phyloP scores from a whole-genome alignment of 2,113 vertebrate genomes.

The Chascanopsetta lugubris region DNA sequence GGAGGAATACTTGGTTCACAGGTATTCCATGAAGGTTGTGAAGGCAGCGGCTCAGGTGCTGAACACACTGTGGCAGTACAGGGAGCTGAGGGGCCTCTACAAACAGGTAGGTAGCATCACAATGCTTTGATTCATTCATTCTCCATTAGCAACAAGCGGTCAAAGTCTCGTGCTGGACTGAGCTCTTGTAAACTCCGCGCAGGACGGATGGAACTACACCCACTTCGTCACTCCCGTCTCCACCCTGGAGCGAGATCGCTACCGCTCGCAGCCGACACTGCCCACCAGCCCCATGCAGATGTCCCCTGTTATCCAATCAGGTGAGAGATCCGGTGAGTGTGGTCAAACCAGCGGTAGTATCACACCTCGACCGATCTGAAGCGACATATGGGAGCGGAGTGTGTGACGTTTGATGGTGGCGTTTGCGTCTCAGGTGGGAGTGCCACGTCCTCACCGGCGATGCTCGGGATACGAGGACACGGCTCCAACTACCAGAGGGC shows the following conservation, averaged over 20 bases:
- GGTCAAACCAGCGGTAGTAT: not conserved
- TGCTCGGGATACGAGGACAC: slow-evolving; percentile 92
- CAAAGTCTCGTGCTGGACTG: too few relatives aligned
- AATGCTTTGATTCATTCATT: too few relatives aligned
- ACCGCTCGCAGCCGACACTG: slow-evolving; percentile 95
- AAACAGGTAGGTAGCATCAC: slow-evolving; percentile 86
- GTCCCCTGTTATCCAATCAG: slow-evolving; percentile 95
- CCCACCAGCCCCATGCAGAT: slow-evolving; percentile 94
- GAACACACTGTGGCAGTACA: slow-evolving; percentile 97
- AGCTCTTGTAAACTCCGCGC: slow-evolving; percentile 1
- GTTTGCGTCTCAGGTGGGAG: slow-evolving; percentile 87
- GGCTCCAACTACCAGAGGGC: slow-evolving; percentile 91
- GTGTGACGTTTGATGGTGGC: not conserved
- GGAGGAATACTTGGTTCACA: slow-evolving; percentile 51
- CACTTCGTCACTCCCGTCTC: slow-evolving; percentile 97
- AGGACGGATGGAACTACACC: slow-evolving; percentile 99
- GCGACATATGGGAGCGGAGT: too few relatives aligned
- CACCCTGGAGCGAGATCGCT: slow-evolving; percentile 93
- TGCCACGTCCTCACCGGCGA: slow-evolving; percentile 94
- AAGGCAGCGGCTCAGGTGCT: slow-evolving; percentile 97
- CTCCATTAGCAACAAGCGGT: too few relatives aligned
- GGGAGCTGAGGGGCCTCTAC: slow-evolving; percentile 96
- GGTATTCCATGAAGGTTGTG: slow-evolving; percentile 95
- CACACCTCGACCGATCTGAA: not conserved
- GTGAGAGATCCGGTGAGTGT: slow-evolving; percentile 71